Base-by-base conservation (phyloP, 1,140 invertebrate genomes). In the Drosophila asahinai region DNA sequence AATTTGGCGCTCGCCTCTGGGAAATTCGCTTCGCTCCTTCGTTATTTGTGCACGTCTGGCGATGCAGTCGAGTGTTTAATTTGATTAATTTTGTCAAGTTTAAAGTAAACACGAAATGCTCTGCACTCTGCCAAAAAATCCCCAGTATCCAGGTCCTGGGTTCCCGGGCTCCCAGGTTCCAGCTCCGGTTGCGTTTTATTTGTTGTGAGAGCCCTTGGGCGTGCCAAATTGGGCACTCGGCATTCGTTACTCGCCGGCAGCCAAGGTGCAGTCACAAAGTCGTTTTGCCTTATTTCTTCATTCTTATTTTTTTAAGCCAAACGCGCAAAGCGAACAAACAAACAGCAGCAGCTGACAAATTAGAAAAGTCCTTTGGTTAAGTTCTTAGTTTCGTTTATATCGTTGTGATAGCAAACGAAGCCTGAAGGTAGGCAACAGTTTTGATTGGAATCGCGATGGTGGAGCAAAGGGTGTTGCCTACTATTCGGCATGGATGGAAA, bases 71-170 rank as follows among this genome's bases (percentile, higher is more conserved):
- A 89, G 86, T 89, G 84, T 89, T 89, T 89, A 89, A 89, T 89
- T 89, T 89, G 84, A 89, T 89, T 89, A 89, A 90, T 89, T 90
- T 90, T 90, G 86, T 89, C 84, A 89, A 89, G 84, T 84, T 84
- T 84, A 84, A 84, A 84, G 86, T 79, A 89, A 89, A 89, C 83
- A 89, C 81, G 74, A 84, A 84, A 47, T 47, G 65, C 48, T 89
- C 77, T 90, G 86, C 86, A 77, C 67, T 79, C 55, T 81, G 84
- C 81, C 81, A 82, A 86, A 86, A 86, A 86, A 72, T 40, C 30
- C 30, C 54, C 45, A 51, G 67, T 17, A 36, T 43, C 63, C 57
- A 33, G 61, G 30, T 17, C 48, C 58, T 55, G 30, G 8, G 33
- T 43, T 67, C 19, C 58, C 12, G 25, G 22, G 14, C 8, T 62